A percentile compares a stretch with the other conserved stretches of the same genome.
Conservation (phyloP, 2,113 vertebrate genomes). For the Phalacrocorax aristotelis region DNA sequence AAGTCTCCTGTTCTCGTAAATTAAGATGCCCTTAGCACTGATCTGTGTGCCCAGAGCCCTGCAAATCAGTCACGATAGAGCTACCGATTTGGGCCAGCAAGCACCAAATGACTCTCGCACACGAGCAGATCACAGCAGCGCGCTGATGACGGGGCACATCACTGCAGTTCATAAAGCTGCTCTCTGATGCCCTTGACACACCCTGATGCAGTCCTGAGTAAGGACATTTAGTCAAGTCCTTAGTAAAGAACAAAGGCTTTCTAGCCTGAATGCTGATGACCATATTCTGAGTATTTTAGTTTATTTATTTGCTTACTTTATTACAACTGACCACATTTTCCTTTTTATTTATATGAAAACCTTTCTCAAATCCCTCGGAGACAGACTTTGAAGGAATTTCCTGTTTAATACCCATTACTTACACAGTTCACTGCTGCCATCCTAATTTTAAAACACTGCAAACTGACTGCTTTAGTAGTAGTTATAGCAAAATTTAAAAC, state of each 20-base stretch:
- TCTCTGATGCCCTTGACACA: not conserved
- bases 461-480: not conserved
- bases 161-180: not conserved
- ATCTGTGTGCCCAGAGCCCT: not conserved
- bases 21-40: not conserved
- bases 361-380: not conserved
- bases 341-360: conserved; percentile 21
- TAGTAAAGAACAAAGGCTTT: not conserved
- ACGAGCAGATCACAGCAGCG: accelerated
- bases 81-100: not conserved
- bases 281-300: not conserved
- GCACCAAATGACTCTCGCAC: not conserved
- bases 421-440: not conserved
- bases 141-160: not conserved
- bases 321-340: not conserved
- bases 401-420: conserved; percentile 11
- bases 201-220: not conserved
- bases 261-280: not conserved
- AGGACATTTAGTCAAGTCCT: not conserved
- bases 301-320: conserved; percentile 23
- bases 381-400: conserved; percentile 29
- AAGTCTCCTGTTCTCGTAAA: not conserved
- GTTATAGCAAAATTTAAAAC: not conserved
- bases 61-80: not conserved
- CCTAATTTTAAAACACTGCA: not conserved